Percentiles rank a stretch among this genome's conserved stretches.
These are phyloP conservation scores for Chaunax sp. DNA, from an alignment of 2,797 vertebrate species.

Conservation along the genomic window DNA sequence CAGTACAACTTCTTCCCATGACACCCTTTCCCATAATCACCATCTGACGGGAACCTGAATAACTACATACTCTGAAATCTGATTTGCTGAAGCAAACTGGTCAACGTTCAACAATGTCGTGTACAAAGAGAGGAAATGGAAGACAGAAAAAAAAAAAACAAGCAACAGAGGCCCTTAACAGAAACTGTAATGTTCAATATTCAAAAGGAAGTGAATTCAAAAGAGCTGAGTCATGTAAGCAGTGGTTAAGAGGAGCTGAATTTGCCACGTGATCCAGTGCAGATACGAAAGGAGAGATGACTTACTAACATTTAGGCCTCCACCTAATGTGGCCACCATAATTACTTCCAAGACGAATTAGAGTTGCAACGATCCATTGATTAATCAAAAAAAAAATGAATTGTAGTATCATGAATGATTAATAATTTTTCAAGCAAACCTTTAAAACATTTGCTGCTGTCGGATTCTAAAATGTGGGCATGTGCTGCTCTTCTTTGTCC, in stretches of 20 bases:
- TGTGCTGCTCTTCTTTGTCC: too few species aligned
- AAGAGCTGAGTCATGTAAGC: neutral
- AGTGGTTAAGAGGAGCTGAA: neutral
- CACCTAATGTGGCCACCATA: too few species aligned
- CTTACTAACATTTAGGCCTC: too few species aligned
- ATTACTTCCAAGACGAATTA: too few species aligned
- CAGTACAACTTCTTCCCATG: constrained; percentile 22
- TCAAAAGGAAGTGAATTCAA: neutral
- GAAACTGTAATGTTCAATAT: neutral
- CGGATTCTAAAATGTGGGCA: too few species aligned
- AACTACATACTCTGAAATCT: constrained; percentile 60
- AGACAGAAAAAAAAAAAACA: neutral
- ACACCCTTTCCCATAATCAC: constrained; percentile 39
- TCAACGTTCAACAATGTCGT: constrained; percentile 48
- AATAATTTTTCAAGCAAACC: too few species aligned
- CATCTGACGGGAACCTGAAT: constrained; percentile 59
- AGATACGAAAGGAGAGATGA: neutral
- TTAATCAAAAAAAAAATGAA: too few species aligned
- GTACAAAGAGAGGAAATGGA: constrained; percentile 17
- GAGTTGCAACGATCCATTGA: too few species aligned
- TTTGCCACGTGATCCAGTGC: neutral
- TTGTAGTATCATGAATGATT: too few species aligned
- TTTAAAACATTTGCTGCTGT: too few species aligned
- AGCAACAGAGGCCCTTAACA: neutral
- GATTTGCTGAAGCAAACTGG: constrained; percentile 61